Evolutionary conservation across 2,888 invertebrate genomes (phyloP).

Genomic region (Yponomeuta malinellus): DNA sequence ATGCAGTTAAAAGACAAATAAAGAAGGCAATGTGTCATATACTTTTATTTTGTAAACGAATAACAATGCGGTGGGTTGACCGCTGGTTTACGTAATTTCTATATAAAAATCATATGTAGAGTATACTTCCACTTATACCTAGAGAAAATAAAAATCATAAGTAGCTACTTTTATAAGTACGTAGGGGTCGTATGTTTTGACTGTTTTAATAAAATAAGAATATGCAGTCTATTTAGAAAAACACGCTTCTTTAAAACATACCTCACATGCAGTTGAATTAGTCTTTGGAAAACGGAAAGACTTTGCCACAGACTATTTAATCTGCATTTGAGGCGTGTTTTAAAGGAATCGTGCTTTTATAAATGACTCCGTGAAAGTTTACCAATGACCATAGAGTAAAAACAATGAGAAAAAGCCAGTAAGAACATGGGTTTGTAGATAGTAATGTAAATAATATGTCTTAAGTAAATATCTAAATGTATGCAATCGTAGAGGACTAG

Average conservation of each 20-base stretch:
- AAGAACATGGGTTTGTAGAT: background rate
- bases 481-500: constrained; percentile 34
- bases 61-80: constrained; percentile 36
- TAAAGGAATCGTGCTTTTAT: too few relatives aligned
- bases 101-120: constrained; percentile 26
- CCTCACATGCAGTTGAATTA: too few relatives aligned
- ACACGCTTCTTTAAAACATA: too few relatives aligned
- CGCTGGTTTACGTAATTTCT: constrained; percentile 33
- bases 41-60: constrained; percentile 57
- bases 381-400: background rate
- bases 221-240: too few relatives aligned
- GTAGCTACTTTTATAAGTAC: constrained; percentile 14
- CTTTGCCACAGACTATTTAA: too few relatives aligned
- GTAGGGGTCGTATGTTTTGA: constrained; percentile 25
- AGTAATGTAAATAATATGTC: background rate
- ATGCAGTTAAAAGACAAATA: background rate
- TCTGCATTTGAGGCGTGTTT: too few relatives aligned
- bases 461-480: constrained; percentile 2
- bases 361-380: background rate
- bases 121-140: constrained; percentile 15
- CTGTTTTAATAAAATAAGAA: constrained; percentile 3
- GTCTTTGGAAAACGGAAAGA: too few relatives aligned
- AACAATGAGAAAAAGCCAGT: background rate
- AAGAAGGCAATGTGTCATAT: constrained; percentile 36
- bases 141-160: constrained; percentile 1